phyloP scores from a whole-genome alignment of 2,888 invertebrate species.

The Plusia festucae region DNA sequence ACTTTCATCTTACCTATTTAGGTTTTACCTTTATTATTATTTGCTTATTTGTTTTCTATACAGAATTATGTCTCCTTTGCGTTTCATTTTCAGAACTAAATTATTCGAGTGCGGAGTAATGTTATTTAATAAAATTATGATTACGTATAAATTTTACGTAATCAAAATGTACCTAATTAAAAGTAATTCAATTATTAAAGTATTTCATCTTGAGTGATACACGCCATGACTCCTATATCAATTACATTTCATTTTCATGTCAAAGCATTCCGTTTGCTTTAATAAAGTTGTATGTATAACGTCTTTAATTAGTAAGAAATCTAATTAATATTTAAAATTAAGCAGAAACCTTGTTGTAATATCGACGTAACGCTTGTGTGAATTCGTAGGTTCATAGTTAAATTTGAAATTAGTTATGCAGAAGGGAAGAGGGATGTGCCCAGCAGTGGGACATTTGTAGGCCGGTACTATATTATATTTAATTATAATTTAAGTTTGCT shows the following conservation, averaged over 20 bases:
- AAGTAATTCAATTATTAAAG: background rate
- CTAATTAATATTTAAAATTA: background rate
- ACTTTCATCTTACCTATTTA: too few relatives aligned
- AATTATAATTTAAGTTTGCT: too few relatives aligned
- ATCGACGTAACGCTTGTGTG: background rate
- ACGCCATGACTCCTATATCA: background rate
- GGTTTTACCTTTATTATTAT: constrained; percentile 5
- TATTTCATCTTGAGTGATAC: background rate
- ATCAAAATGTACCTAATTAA: background rate
- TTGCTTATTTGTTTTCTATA: background rate
- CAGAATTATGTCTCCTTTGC: background rate
- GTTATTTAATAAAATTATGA: background rate
- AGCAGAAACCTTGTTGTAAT: background rate
- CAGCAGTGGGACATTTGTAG: too few relatives aligned
- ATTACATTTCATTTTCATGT: background rate
- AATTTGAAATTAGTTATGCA: too few relatives aligned
- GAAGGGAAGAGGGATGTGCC: too few relatives aligned
- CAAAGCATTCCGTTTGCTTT: background rate
- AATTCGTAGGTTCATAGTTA: background rate
- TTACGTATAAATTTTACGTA: background rate
- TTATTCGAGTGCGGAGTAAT: too few relatives aligned
- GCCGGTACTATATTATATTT: too few relatives aligned
- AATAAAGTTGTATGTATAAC: background rate
- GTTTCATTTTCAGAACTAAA: background rate
- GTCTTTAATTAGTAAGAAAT: background rate